phyloP scores from a whole-genome alignment of 2,797 vertebrate genomes.

The Linurgus olivaceus region DNA sequence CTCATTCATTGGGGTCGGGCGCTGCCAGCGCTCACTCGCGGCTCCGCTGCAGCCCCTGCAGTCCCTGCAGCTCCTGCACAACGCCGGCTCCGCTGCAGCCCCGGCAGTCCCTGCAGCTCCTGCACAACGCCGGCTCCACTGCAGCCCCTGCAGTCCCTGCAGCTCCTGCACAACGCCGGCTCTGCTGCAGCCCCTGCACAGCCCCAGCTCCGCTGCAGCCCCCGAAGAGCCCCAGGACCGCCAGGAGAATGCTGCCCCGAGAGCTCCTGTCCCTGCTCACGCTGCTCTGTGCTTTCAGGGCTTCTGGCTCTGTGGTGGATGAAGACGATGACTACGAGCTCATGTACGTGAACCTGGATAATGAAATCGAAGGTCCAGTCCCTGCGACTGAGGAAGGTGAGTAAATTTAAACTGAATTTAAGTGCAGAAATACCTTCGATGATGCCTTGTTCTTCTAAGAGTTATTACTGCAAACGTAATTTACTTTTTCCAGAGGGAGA shows the following conservation, averaged over 20 bases:
- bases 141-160: not conserved
- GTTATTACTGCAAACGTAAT: not conserved
- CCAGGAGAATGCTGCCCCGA: not conserved
- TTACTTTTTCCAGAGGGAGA: not conserved
- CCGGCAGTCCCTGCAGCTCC: too few species aligned
- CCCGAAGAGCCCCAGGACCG: not conserved
- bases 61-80: too few species aligned
- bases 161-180: not conserved
- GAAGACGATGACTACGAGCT: constrained; percentile 80
- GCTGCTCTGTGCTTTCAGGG: constrained; percentile 69
- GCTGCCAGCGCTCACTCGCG: not conserved
- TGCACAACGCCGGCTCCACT: too few species aligned
- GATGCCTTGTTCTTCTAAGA: not conserved
- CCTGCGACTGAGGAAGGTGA: constrained; percentile 76
- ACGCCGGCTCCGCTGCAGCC: not conserved
- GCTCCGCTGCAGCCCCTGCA: not conserved
- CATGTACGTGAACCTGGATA: constrained; percentile 75
- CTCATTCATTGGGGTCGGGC: constrained; percentile 75
- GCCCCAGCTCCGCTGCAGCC: not conserved
- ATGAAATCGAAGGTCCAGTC: constrained; percentile 74
- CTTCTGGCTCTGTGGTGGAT: constrained; percentile 46
- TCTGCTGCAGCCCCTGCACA: not conserved
- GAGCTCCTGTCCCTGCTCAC: constrained; percentile 24
- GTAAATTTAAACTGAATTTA: not conserved
- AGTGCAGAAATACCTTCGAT: not conserved